Conservation (phyloP, 1,140 invertebrate species). For the Oppia nitens region DNA sequence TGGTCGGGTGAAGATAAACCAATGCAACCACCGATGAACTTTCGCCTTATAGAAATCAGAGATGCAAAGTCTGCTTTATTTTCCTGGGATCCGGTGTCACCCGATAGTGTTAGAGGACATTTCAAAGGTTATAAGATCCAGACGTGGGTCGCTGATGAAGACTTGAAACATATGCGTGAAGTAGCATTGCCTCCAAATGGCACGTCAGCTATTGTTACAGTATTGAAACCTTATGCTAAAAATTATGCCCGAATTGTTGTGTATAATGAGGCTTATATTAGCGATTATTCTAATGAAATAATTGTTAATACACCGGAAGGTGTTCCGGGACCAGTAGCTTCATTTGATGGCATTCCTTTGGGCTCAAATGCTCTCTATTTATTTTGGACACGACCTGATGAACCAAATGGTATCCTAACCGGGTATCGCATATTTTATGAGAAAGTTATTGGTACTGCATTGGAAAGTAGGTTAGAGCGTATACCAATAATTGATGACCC, state of each 20-base stretch:
- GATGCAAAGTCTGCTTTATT: slow-evolving; percentile 55
- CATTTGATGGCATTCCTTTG: slow-evolving; percentile 61
- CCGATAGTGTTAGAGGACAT: slow-evolving; percentile 58
- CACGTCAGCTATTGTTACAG: slow-evolving; percentile 52
- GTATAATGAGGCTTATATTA: slow-evolving; percentile 74
- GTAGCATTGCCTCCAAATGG: slow-evolving; percentile 55
- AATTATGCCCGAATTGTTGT: slow-evolving; percentile 77
- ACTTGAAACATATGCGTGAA: slow-evolving; percentile 52
- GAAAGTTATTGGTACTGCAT: slow-evolving; percentile 33
- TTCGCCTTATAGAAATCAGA: slow-evolving; percentile 52
- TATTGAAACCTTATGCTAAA: slow-evolving; percentile 70
- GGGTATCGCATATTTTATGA: slow-evolving; percentile 85
- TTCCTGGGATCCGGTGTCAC: slow-evolving; percentile 60
- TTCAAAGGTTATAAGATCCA: slow-evolving; percentile 90
- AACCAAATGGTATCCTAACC: slow-evolving; percentile 78
- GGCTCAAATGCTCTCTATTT: slow-evolving; percentile 73
- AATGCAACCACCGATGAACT: slow-evolving; percentile 59
- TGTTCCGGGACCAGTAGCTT: slow-evolving; percentile 67
- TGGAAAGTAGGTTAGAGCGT: slow-evolving; percentile 46
- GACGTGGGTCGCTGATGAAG: slow-evolving; percentile 61
- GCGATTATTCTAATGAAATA: slow-evolving; percentile 48
- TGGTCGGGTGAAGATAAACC: slow-evolving; percentile 89
- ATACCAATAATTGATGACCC: slow-evolving; percentile 58
- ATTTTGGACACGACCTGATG: slow-evolving; percentile 76
- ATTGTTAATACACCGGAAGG: slow-evolving; percentile 21